These are phyloP conservation scores for Mustela lutreola DNA, from an alignment of 2,113 vertebrate species.

Conservation along the genomic window DNA sequence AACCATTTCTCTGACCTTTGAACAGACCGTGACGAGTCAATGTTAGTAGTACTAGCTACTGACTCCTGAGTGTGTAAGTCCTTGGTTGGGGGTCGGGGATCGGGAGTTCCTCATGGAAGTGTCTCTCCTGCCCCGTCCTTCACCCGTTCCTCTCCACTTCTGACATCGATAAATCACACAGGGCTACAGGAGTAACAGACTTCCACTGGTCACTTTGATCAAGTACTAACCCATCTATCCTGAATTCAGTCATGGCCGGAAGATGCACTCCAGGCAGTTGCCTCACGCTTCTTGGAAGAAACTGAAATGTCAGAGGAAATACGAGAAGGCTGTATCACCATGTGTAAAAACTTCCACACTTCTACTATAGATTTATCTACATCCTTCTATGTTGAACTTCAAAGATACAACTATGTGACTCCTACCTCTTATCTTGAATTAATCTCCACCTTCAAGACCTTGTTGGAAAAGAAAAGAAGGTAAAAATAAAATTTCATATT, in stretches of 20 bases:
- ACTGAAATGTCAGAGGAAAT: conserved; percentile 92
- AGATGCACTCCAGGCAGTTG: conserved; percentile 95
- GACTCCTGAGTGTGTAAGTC: neutral
- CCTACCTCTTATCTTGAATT: conserved; percentile 96
- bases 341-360: conserved; percentile 96
- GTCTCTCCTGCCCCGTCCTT: neutral
- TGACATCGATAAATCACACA: neutral
- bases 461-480: conserved; percentile 91
- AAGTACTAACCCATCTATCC: conserved; percentile 67
- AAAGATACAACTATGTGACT: conserved; percentile 95
- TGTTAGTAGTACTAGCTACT: neutral
- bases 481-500: conserved; percentile 82
- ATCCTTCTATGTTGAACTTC: conserved; percentile 90
- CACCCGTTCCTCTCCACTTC: neutral
- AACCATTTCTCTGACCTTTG: neutral
- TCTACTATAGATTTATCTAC: conserved; percentile 91
- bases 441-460: conserved; percentile 94
- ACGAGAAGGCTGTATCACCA: conserved; percentile 92
- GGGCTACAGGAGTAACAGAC: neutral
- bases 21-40: neutral
- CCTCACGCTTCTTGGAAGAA: conserved; percentile 92
- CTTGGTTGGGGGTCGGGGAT: neutral
- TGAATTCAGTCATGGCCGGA: conserved; percentile 92
- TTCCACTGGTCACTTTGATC: neutral
- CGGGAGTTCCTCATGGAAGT: neutral